phyloP scores from a whole-genome alignment of 2,888 invertebrate species.

The Andrena praecox region DNA sequence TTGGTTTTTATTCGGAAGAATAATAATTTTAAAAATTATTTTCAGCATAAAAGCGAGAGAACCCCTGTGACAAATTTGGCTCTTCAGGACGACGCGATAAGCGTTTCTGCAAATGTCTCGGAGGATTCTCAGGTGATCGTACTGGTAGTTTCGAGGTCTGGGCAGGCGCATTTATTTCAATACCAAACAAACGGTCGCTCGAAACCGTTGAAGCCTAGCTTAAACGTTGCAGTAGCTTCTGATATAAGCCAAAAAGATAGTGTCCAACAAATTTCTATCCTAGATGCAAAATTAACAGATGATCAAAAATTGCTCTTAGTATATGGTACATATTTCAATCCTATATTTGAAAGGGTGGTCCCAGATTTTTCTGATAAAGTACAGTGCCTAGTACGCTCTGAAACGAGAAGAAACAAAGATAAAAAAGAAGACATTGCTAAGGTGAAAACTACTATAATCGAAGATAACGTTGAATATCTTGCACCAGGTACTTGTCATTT shows the following conservation, averaged over 20 bases:
- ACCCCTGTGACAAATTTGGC: constrained; percentile 87
- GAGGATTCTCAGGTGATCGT: constrained; percentile 86
- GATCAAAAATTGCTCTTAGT: constrained; percentile 79
- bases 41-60: constrained; percentile 83
- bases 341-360: constrained; percentile 79
- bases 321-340: constrained; percentile 76
- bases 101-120: constrained; percentile 85
- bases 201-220: constrained; percentile 89
- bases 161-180: constrained; percentile 92
- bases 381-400: constrained; percentile 85
- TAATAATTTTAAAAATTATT: constrained; percentile 3
- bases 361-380: constrained; percentile 84
- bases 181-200: constrained; percentile 91
- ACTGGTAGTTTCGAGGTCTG: constrained; percentile 90
- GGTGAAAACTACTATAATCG: constrained; percentile 84
- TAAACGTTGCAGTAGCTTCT: constrained; percentile 87
- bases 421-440: constrained; percentile 83
- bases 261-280: constrained; percentile 87
- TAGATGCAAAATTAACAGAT: constrained; percentile 82
- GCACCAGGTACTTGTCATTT: constrained; percentile 80
- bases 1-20: background rate
- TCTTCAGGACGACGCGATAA: constrained; percentile 89
- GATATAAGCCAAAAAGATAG: constrained; percentile 85
- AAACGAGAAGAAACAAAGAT: constrained; percentile 80
- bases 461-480: constrained; percentile 86